Conservation (phyloP, 2,113 vertebrate genomes). For the Malaclemys terrapin region DNA sequence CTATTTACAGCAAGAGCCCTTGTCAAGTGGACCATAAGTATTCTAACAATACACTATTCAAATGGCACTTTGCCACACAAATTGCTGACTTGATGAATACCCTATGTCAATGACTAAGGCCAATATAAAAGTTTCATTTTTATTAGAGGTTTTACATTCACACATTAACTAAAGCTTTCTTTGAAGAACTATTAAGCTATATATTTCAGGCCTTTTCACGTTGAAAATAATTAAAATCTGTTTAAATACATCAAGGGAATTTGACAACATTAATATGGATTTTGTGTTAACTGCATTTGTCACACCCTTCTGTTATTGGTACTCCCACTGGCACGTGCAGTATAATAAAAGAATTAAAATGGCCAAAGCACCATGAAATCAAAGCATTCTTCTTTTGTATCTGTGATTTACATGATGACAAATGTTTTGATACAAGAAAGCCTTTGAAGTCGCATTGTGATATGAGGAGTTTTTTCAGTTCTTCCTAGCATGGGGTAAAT, state of each 20-base stretch:
- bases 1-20: slow-evolving; percentile 96
- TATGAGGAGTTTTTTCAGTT: background rate
- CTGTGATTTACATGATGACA: slow-evolving; percentile 76
- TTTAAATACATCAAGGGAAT: slow-evolving; percentile 82
- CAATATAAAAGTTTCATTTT: slow-evolving; percentile 82
- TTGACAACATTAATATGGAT: slow-evolving; percentile 86
- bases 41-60: slow-evolving; percentile 89
- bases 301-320: slow-evolving; percentile 79
- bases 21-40: slow-evolving; percentile 90
- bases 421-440: slow-evolving; percentile 61
- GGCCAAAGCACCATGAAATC: slow-evolving; percentile 82
- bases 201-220: slow-evolving; percentile 69
- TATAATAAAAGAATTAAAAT: slow-evolving; percentile 76
- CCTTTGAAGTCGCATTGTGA: slow-evolving; percentile 72
- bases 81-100: slow-evolving; percentile 86
- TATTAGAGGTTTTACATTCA: slow-evolving; percentile 81
- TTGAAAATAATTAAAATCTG: slow-evolving; percentile 83
- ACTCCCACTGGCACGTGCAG: slow-evolving; percentile 79
- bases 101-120: slow-evolving; percentile 77
- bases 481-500: background rate
- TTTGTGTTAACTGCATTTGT: slow-evolving; percentile 84
- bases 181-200: slow-evolving; percentile 72
- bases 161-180: slow-evolving; percentile 78
- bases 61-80: slow-evolving; percentile 88
- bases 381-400: slow-evolving; percentile 78